These are phyloP conservation scores for Charaxes varanes DNA, from an alignment of 1,140 invertebrate species.

Conservation along the genomic window DNA sequence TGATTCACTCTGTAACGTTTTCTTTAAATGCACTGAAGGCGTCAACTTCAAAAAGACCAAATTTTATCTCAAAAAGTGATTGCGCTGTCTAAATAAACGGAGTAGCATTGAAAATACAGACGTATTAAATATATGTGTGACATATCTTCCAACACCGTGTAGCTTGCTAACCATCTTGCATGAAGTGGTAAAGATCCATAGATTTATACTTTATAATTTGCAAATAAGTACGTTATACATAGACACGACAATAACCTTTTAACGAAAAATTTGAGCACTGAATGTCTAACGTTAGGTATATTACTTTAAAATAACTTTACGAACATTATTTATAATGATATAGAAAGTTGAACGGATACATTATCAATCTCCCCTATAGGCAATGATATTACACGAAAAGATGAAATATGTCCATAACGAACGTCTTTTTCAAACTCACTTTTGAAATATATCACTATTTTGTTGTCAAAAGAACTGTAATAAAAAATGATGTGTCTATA, in stretches of 20 bases:
- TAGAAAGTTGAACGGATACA: slow-evolving; percentile 24
- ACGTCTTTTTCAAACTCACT: too few species aligned
- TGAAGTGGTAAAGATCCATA: slow-evolving; percentile 17
- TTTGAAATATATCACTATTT: too few species aligned
- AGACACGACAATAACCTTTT: slow-evolving; percentile 23
- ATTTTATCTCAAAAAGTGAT: too few species aligned
- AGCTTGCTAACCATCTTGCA: slow-evolving; percentile 19
- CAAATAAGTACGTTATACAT: slow-evolving; percentile 19
- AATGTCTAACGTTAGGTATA: slow-evolving; percentile 30
- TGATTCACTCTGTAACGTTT: too few species aligned
- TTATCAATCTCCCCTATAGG: slow-evolving; percentile 11
- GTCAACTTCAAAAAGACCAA: too few species aligned
- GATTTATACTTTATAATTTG: slow-evolving; percentile 12
- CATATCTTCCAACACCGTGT: slow-evolving; percentile 20
- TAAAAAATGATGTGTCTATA: too few species aligned
- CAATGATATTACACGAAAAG: too few species aligned
- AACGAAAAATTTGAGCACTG: slow-evolving; percentile 44
- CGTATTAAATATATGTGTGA: slow-evolving; percentile 8
- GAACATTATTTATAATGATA: slow-evolving; percentile 30
- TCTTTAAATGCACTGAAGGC: too few species aligned
- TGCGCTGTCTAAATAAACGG: too few species aligned
- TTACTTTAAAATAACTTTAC: slow-evolving; percentile 26
- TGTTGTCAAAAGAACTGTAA: too few species aligned
- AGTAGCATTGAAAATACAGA: slow-evolving; percentile 15
- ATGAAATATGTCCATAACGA: too few species aligned